Evolutionary conservation across 2,797 vertebrate species (phyloP).

Genomic region (Sebastes cheni): DNA sequence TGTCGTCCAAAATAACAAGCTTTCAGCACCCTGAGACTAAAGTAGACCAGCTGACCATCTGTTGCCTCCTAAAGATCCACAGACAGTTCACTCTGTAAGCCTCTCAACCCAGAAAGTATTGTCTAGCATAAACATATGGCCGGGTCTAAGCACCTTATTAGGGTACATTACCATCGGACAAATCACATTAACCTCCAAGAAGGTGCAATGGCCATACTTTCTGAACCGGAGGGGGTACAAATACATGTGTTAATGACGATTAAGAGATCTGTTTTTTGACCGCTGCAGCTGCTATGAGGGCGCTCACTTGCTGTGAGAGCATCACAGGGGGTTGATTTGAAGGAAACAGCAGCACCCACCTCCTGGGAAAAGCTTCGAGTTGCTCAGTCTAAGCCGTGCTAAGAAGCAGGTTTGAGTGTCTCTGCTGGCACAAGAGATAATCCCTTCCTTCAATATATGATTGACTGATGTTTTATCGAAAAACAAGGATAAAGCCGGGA

Average conservation of each 20-base stretch:
- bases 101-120: conserved; percentile 66
- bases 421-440: conserved; percentile 69
- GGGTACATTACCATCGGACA: conserved; percentile 76
- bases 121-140: conserved; percentile 81
- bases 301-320: conserved; percentile 2
- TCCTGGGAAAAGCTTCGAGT: conserved; percentile 65
- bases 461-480: conserved; percentile 40
- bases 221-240: conserved; percentile 64
- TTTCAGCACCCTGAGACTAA: conserved; percentile 37
- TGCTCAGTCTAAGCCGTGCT: conserved; percentile 54
- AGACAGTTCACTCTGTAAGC: conserved; percentile 74
- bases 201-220: conserved; percentile 68
- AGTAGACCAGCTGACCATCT: conserved; percentile 67
- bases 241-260: conserved; percentile 67
- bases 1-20: conserved; percentile 53
- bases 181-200: conserved; percentile 78
- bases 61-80: conserved; percentile 38
- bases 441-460: conserved; percentile 58
- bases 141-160: conserved; percentile 79
- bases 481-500: conserved; percentile 32
- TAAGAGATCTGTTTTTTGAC: conserved; percentile 68
- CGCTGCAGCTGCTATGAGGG: conserved; percentile 50
- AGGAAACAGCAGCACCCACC: conserved; percentile 50
- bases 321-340: conserved; percentile 15
- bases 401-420: conserved; percentile 68